Base-by-base conservation (phyloP, 2,113 vertebrate genomes). In the Leptobrachium leishanense region DNA sequence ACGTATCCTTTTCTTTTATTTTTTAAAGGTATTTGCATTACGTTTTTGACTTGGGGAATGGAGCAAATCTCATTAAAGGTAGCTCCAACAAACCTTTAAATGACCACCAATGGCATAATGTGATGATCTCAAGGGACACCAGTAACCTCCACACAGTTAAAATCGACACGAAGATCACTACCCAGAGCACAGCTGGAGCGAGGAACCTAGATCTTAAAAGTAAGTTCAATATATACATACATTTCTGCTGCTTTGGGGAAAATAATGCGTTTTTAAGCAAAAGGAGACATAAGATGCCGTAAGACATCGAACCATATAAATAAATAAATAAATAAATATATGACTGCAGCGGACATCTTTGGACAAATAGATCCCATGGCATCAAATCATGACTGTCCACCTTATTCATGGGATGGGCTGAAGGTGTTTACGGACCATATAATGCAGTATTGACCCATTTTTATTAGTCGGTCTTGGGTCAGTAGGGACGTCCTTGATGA, bases 31-130 rank as follows among this genome's bases (percentile, higher is more conserved):
- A 97, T 87, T 91, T 99, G 77, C 97, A 98, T 83, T 99, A 99
- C 13, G 95, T 98, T 40, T 98, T 97, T 82, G 97, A 99, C 82
- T 90, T 99, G 91, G 97, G 97, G 70, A 99, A 98, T 0, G 97
- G 97, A 87, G 95, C 97, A 68, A 96, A 98, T 84, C 92, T 99
- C 82, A 98, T 99, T 88, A 98, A 98, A 89, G 97, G 97, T 79
- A 98, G 97, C 88, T 98, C 97, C 66, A 98, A 98, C 84, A 98
- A 97, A 84, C 95, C 95, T 44, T 91, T 99, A 77, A 99, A 98
- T 12, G 97, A 99, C 92, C 98, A 98, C 89, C 95, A 98, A 82
- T 99, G 97, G 97, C 97, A 99, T 85, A 98, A 96, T 5, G 97
- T 99, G 70, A 95, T 99, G 89, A 98, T 99, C 86, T 99, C 97